Evolutionary conservation across 2,797 vertebrate species (phyloP).

Genomic region (Brachyalestes nurse): DNA sequence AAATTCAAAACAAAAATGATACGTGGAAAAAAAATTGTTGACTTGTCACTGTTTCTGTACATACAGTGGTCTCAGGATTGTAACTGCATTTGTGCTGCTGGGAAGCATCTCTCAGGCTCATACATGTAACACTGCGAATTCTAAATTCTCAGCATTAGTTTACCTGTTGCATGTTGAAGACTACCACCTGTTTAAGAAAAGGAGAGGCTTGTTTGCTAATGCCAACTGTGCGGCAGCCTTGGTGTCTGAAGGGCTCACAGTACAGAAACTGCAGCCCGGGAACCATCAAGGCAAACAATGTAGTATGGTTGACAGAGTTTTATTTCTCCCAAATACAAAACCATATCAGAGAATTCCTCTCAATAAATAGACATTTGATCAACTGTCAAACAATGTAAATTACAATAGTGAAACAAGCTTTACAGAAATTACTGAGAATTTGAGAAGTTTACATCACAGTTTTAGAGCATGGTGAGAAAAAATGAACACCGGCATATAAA

Average conservation of each 20-base stretch:
- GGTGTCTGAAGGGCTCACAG: neutral
- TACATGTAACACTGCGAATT: neutral
- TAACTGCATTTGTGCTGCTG: neutral
- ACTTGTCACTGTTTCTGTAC: constrained; percentile 31
- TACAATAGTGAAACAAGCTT: constrained; percentile 12
- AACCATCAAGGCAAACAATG: neutral
- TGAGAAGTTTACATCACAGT: neutral
- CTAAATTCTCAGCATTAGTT: neutral
- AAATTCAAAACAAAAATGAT: constrained; percentile 81
- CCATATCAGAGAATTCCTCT: constrained; percentile 40
- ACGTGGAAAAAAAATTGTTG: constrained; percentile 29
- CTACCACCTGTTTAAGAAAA: neutral
- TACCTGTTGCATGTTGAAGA: neutral
- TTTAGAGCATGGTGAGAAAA: neutral
- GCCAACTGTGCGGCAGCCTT: neutral
- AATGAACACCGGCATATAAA: neutral
- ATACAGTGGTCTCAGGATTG: neutral
- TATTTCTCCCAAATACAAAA: constrained; percentile 57
- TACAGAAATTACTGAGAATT: constrained; percentile 30
- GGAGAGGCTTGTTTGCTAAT: neutral
- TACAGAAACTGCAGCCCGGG: neutral
- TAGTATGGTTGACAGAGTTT: constrained; percentile 25
- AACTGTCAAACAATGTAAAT: constrained; percentile 41
- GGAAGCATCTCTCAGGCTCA: neutral
- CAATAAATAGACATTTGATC: constrained; percentile 59